A percentile compares a stretch with the other conserved stretches of the same genome.
These are phyloP conservation scores for Physella acuta DNA, from an alignment of 1,140 invertebrate species.

Conservation along the genomic window DNA sequence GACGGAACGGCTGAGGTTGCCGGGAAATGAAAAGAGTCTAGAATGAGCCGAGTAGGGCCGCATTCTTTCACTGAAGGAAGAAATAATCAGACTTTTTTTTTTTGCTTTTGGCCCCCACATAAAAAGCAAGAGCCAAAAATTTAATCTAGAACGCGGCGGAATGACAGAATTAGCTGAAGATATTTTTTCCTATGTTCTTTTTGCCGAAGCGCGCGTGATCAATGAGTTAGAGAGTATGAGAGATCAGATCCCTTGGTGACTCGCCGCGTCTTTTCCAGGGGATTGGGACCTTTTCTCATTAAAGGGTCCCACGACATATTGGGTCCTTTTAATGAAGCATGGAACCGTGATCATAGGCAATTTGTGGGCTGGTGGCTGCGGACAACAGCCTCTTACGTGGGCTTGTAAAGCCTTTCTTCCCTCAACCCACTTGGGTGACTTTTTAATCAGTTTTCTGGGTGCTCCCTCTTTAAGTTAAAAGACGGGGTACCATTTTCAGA, in stretches of 20 bases:
- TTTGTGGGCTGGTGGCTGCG: too few species aligned
- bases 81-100: neutral
- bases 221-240: slow-evolving; percentile 5
- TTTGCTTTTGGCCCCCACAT: neutral
- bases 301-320: slow-evolving; percentile 10
- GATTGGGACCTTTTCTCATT: slow-evolving; percentile 11
- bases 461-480: too few species aligned
- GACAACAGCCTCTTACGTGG: too few species aligned
- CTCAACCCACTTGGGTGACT: too few species aligned
- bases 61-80: neutral
- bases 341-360: slow-evolving; percentile 17
- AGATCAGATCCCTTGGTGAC: slow-evolving; percentile 6
- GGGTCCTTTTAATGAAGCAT: slow-evolving; percentile 8
- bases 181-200: neutral
- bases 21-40: too few species aligned
- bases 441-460: too few species aligned
- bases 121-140: neutral
- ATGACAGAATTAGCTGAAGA: neutral
- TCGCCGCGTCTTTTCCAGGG: neutral
- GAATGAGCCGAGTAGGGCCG: neutral
- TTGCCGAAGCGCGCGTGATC: neutral
- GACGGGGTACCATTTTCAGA: too few species aligned
- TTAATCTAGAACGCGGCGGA: neutral
- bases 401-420: too few species aligned
- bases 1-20: too few species aligned